Evolutionary conservation across 2,113 vertebrate species (phyloP), one percentile per base, ranked within the genome.

Genomic region (Notechis scutatus): DNA sequence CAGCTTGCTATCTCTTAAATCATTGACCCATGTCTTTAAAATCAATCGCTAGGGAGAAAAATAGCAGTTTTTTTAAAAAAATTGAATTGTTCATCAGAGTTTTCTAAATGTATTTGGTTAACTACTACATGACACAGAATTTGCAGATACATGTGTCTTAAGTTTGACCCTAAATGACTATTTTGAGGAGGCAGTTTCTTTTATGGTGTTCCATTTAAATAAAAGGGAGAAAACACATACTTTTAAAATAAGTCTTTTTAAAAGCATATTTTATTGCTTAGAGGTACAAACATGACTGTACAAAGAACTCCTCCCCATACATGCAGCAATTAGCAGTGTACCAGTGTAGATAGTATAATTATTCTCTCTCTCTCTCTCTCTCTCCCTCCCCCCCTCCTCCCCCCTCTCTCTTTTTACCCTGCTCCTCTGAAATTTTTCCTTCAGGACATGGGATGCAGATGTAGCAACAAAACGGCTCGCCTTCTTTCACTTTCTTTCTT

Each of bases 381-480:
- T 4, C 20, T 21, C 23, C 0, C 57, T 3, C 0, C 2, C 23
- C 2, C 2, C 3, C 6, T 9, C 3, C 6, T 24, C 23, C 3
- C 23, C 57, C 1, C 21, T 59, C 57, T 9, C 11, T 64, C 4
- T 8, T 50, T 56, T 74, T 91, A 87, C 91, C 55, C 2, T 59
- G 24, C 9, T 50, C 15, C 15, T 57, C 12, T 23, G 91, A 91
- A 91, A 87, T 91, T 85, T 59, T 91, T 5, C 81, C 91, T 91
- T 87, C 81, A n/a, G 91, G 55, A 47, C 91, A 91, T 50, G 39
- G 81, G 55, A 23, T 87, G 15, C 91, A 91, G 12, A 50, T 29
- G 18, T 87, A 91, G 55, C 42, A 91, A 20, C 91, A 87, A 50
- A 91, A 87, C 1, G 42, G 81, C 10, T 87, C 42, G 3, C 91